Evolutionary conservation across 2,113 vertebrate genomes (phyloP).

Genomic region (Hucho hucho): DNA sequence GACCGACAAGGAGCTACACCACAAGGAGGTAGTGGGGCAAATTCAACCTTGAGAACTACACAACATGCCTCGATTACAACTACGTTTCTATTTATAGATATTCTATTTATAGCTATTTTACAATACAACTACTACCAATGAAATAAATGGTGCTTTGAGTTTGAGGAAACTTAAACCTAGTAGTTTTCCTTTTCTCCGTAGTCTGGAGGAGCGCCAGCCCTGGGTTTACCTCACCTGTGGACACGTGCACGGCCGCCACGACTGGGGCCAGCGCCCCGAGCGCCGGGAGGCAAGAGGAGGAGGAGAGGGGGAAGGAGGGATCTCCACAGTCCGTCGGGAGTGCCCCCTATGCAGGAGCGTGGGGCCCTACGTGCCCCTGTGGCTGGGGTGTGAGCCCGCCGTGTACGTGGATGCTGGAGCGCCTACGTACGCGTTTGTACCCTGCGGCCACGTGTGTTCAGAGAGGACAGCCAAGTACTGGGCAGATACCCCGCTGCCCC

Average conservation of each 20-base stretch:
- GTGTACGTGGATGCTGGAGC: constrained; percentile 93
- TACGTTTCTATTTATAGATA: not conserved
- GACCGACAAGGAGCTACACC: not conserved
- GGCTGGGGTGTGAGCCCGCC: constrained; percentile 92
- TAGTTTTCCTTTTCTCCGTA: constrained; percentile 6
- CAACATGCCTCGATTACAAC: too few species aligned
- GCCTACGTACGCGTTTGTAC: constrained; percentile 89
- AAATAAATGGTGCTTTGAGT: not conserved
- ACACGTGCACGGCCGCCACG: constrained; percentile 95
- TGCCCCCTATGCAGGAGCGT: constrained; percentile 94
- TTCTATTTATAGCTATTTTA: not conserved
- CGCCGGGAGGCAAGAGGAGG: constrained; percentile 39
- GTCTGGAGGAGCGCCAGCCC: constrained; percentile 97
- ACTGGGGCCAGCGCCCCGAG: constrained; percentile 83
- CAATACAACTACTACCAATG: too few species aligned
- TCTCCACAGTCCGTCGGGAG: constrained; percentile 78
- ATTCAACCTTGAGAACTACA: not conserved
- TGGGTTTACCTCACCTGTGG: constrained; percentile 97
- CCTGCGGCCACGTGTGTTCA: constrained; percentile 95
- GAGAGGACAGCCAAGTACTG: constrained; percentile 94
- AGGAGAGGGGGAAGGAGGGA: constrained; percentile 43
- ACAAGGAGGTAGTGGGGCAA: not conserved
- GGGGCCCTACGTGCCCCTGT: constrained; percentile 94
- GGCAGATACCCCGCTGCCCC: constrained; percentile 92
- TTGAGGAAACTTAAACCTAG: not conserved